These are phyloP conservation scores for Platypus cylindrus DNA, from an alignment of 2,888 invertebrate genomes.

Conservation along the genomic window DNA sequence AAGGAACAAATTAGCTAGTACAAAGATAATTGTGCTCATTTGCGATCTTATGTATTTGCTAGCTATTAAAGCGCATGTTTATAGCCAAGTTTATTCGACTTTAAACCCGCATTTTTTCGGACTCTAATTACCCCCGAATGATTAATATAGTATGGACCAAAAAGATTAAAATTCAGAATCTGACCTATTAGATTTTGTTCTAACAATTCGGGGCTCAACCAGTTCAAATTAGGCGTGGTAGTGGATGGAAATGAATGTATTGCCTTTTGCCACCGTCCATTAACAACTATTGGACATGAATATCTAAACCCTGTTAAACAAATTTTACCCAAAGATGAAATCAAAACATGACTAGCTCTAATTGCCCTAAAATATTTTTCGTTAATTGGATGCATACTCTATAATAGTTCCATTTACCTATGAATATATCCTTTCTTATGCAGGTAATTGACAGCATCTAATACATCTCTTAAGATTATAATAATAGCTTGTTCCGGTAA, in stretches of 20 bases:
- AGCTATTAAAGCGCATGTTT: too few relatives aligned
- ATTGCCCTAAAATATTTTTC: constrained; percentile 49
- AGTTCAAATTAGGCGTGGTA: constrained; percentile 62
- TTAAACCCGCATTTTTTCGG: too few relatives aligned
- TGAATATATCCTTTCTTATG: constrained; percentile 77
- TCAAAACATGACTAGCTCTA: constrained; percentile 70
- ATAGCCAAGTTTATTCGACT: too few relatives aligned
- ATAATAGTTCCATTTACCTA: constrained; percentile 39
- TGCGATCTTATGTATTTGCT: too few relatives aligned
- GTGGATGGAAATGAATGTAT: constrained; percentile 66
- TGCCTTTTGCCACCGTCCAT: constrained; percentile 54
- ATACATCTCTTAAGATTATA: constrained; percentile 63
- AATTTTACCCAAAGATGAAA: constrained; percentile 59
- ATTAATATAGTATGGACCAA: too few relatives aligned
- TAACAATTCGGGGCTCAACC: constrained; percentile 84
- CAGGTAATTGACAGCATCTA: constrained; percentile 71
- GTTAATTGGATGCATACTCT: neutral
- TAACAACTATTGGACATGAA: constrained; percentile 57
- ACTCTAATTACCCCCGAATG: too few relatives aligned
- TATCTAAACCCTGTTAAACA: constrained; percentile 69
- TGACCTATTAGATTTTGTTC: constrained; percentile 48
- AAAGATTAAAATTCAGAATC: too few relatives aligned
- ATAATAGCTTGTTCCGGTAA: constrained; percentile 73
- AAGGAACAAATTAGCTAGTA: too few relatives aligned
- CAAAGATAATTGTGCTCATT: too few relatives aligned